Conservation (phyloP, 2,113 vertebrate species). For the Caloenas nicobarica region DNA sequence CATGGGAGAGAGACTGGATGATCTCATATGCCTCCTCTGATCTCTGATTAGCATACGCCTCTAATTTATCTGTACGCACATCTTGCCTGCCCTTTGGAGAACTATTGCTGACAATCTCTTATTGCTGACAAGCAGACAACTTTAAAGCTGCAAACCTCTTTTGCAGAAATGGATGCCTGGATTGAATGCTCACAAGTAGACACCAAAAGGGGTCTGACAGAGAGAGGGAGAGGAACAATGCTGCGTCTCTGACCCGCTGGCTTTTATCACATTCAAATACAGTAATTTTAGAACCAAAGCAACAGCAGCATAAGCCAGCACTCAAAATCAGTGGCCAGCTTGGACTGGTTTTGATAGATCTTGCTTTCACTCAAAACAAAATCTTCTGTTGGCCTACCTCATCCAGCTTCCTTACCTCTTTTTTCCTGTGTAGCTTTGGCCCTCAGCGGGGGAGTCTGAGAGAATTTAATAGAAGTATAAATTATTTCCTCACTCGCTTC, state of each 20-base stretch:
- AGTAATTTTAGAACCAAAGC: neutral
- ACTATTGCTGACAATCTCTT: neutral
- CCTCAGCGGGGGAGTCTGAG: neutral
- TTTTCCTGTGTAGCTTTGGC: neutral
- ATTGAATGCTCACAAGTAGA: neutral
- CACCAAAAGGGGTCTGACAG: rapidly evolving
- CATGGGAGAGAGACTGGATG: neutral
- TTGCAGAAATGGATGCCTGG: neutral
- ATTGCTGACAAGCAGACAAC: neutral
- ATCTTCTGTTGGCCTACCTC: neutral
- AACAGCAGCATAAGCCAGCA: neutral
- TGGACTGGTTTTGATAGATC: neutral
- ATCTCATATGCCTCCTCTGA: neutral
- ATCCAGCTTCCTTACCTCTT: conserved; percentile 20
- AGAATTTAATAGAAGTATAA: conserved; percentile 23
- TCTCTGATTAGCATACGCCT: neutral
- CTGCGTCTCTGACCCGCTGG: neutral
- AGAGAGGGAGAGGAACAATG: neutral
- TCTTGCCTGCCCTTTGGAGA: neutral
- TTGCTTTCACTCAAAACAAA: neutral
- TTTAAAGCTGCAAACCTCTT: neutral
- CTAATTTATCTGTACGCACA: conserved; percentile 4
- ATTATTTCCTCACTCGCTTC: neutral
- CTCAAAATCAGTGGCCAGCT: neutral
- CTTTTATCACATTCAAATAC: neutral